Percentiles rank a stretch among this genome's conserved stretches.
Conservation (phyloP, 2,113 vertebrate genomes). For the Epinephelus fuscoguttatus region DNA sequence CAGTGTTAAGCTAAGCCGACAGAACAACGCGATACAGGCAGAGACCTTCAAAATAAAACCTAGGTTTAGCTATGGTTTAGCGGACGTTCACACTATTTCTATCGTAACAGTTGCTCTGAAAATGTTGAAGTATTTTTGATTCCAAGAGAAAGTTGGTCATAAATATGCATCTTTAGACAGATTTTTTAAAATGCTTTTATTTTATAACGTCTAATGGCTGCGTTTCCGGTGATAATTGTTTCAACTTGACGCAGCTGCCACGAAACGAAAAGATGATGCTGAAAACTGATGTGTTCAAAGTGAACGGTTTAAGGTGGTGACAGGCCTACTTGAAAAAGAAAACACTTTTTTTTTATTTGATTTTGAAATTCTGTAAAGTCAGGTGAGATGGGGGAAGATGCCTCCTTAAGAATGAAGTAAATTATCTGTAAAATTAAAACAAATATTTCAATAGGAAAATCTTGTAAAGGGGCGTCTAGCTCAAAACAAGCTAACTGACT, state of each 20-base stretch:
- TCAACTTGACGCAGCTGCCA: conserved; percentile 13
- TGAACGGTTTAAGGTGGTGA: neutral
- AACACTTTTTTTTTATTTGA: neutral
- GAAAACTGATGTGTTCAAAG: neutral
- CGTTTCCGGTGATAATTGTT: neutral
- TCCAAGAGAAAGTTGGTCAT: no score
- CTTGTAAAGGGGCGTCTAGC: no score
- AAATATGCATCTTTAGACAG: neutral
- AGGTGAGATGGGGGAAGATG: no score
- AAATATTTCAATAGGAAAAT: no score
- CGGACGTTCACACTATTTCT: rapidly evolving
- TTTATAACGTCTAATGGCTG: rapidly evolving
- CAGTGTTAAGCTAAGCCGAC: neutral
- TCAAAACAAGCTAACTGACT: no score
- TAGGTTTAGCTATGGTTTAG: no score
- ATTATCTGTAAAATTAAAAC: no score
- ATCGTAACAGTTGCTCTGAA: rapidly evolving
- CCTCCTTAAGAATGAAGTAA: no score
- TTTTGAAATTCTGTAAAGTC: neutral
- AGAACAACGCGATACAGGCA: no score
- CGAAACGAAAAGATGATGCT: neutral
- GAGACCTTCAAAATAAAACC: conserved; percentile 40
- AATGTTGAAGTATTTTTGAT: neutral
- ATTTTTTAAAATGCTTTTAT: conserved; percentile 1
- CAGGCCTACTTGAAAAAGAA: neutral